Percentiles rank a stretch among this genome's conserved stretches.
Conservation (phyloP, 1,140 invertebrate species). For the Danaus plexippus region DNA sequence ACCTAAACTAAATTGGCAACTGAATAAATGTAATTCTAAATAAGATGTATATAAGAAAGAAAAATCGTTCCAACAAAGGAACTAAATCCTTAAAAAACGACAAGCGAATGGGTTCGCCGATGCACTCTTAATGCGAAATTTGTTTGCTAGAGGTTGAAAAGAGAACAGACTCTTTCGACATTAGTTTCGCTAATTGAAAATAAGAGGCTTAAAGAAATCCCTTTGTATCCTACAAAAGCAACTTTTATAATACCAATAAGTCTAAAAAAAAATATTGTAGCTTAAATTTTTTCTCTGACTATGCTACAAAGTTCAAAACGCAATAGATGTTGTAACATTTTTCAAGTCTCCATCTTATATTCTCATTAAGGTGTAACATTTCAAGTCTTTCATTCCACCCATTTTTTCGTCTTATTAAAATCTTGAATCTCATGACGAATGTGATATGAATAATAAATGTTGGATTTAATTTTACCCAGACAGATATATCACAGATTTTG, state of each 20-base stretch:
- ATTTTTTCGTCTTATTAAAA: constrained; percentile 22
- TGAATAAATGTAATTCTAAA: not conserved
- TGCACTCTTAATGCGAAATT: constrained; percentile 9
- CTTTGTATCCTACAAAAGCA: too few relatives aligned
- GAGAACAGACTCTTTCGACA: too few relatives aligned
- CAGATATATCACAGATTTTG: not conserved
- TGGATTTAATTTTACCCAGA: too few relatives aligned
- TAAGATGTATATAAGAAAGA: constrained; percentile 3
- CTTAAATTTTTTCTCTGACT: not conserved
- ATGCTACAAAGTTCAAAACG: constrained; percentile 5
- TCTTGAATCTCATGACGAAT: constrained; percentile 16
- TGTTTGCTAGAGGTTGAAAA: not conserved
- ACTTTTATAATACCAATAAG: not conserved
- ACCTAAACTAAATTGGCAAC: too few relatives aligned
- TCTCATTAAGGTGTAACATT: constrained; percentile 23
- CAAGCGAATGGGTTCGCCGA: constrained; percentile 12
- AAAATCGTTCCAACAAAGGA: constrained; percentile 7
- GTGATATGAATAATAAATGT: constrained; percentile 23
- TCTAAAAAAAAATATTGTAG: not conserved
- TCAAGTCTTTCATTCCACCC: constrained; percentile 13
- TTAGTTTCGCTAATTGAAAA: too few relatives aligned
- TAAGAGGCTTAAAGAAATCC: too few relatives aligned
- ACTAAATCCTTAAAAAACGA: constrained; percentile 11
- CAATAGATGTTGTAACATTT: not conserved
- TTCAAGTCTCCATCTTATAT: constrained; percentile 14